Base-by-base conservation (phyloP, 64 coral and sea anemone species). In the Porites lutea region DNA sequence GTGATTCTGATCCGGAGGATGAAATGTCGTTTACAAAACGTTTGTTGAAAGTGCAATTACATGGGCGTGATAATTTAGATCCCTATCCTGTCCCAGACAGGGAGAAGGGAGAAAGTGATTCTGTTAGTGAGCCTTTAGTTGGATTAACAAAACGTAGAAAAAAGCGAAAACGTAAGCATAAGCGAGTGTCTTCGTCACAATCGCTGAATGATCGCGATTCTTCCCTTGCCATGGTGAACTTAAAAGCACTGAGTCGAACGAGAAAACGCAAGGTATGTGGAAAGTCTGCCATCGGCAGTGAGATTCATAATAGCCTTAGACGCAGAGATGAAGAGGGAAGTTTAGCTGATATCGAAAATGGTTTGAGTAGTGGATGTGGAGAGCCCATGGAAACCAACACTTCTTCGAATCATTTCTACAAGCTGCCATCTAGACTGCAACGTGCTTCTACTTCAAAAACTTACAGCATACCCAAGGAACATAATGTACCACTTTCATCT, bases 1-100 rank as follows among this genome's bases (percentile, higher is more conserved):
- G 95, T 64, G 95, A 97, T 81, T 91, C 92, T 8, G 95, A 96
- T 55, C 85, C 92, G 19, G 94, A 97, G 15, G 64, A 90, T 77
- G 69, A 88, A 55, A 72, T 87, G 11, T 62, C 72, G 2, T 87
- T 75, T 46, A 87, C 91, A 27, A 97, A 91, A 68, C 92, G 92
- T 22, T 72, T 89, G 43, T 82, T 90, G 19, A 91, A 74, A 2
- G 60, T 94, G 44, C 57, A 79, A 53, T 82, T 87, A 68, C 48
- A 86, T 37, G 80, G 79, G 2, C 78, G 73, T 57, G 86, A 79
- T 77, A 92, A 86, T 52, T 53, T 74, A 27, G 90, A 92, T 27
- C 91, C 91, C 3, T 93, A 97, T 75, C 95, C 95, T 5, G 45
- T 94, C 20, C 92, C 83, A 51, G 95, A 97, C 47, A 88, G 88